Base-by-base conservation (phyloP, 2,888 invertebrate species). In the Callyntrura guangdongensis region DNA sequence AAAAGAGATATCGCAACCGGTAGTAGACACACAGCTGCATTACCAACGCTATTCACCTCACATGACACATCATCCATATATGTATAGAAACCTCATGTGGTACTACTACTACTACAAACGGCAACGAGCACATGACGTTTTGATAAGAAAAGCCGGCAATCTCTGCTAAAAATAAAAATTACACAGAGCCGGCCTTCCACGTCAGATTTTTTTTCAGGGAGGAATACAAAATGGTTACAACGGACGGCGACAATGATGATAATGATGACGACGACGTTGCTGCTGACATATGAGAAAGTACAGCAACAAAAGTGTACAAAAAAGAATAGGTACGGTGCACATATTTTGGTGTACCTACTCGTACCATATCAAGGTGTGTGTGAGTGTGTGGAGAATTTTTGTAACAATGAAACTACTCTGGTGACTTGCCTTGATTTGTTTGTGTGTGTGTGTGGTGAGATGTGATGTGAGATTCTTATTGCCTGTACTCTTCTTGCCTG, bases 281-380 rank as follows among this genome's bases (percentile, higher is more conserved):
- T n/a, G n/a, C 36, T 59, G 72, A 74, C 72, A 74, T 74, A 47
- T 74, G 72, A 47, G 72, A 74, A 74, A 74, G 72, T 74, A 47
- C 17, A 74, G 47, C 9, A 74, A 20, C 20, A 17, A 6, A 74
- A 74, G 45, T 74, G 20, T 6, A 36, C 6, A 36, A 4, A 36
- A 6, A 2, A 36, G 3, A n/a, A 6, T 36, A 36, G 36, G 36
- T 36, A 36, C 6, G 2, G 17, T 59, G 0, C 17, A 17, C 17
- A 14, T 17, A 59, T 17, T 59, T 20, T 36, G 36, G 36, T 36
- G 36, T 36, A 36, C 36, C 36, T 36, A 36, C 36, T 4, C 36
- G 36, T 36, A 36, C 36, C 36, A 36, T 36, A 59, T 59, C 2
- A 2, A 59, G 36, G 36, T 36, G 36, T 36, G 36, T 6, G 36